Percentiles rank a stretch among this genome's conserved stretches.
Evolutionary conservation across 2,888 invertebrate genomes (phyloP).

Genomic region (Rambutsinella grinnellia): DNA sequence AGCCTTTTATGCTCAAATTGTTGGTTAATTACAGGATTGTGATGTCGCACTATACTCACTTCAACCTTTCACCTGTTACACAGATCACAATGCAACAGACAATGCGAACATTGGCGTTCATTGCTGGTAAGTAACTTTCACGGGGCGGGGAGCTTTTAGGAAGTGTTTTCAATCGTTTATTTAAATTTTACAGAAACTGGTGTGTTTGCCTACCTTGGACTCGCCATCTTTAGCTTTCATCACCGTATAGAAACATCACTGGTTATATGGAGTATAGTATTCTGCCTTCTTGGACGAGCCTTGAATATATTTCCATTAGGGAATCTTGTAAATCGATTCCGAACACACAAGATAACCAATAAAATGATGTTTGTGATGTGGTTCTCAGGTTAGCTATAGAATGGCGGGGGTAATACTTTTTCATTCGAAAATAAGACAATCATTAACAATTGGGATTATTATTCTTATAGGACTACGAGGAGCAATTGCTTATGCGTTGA

Average conservation of each 20-base stretch:
- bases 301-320: slow-evolving; percentile 97
- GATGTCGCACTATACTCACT: slow-evolving; percentile 99
- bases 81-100: slow-evolving; percentile 99
- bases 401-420: too few relatives aligned
- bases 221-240: slow-evolving; percentile 94
- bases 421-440: background rate
- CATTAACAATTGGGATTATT: background rate
- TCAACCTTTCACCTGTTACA: slow-evolving; percentile 96
- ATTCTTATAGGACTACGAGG: slow-evolving; percentile 77
- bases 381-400: slow-evolving; percentile 74
- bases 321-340: slow-evolving; percentile 92
- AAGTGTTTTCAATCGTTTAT: background rate
- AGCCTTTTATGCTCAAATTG: too few relatives aligned
- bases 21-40: slow-evolving; percentile 79
- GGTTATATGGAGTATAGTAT: slow-evolving; percentile 93
- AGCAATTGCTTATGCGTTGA: slow-evolving; percentile 97
- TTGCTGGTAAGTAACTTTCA: slow-evolving; percentile 77
- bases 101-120: slow-evolving; percentile 96
- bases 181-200: slow-evolving; percentile 83
- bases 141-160: too few relatives aligned
- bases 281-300: slow-evolving; percentile 93
- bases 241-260: slow-evolving; percentile 92
- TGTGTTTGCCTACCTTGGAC: slow-evolving; percentile 97
- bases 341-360: slow-evolving; percentile 96
- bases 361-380: slow-evolving; percentile 99